Evolutionary conservation across 2,113 vertebrate genomes (phyloP).

Genomic region (Clarias magur): DNA sequence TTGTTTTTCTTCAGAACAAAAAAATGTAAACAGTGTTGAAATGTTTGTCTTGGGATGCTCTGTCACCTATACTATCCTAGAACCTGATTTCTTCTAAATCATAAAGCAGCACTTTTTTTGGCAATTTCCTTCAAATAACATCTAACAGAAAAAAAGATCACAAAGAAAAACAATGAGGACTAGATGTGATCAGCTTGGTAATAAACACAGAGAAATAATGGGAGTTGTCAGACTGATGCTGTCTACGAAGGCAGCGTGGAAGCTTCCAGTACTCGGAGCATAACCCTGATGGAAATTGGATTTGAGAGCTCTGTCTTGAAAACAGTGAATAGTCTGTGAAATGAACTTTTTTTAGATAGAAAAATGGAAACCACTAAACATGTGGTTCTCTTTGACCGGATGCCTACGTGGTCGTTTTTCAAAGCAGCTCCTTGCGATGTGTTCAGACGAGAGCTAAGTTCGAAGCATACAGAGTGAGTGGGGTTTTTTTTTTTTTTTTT

Average conservation of each 20-base stretch:
- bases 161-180: constrained; percentile 56
- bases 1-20: background rate
- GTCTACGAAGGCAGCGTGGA: constrained; percentile 53
- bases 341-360: constrained; percentile 44
- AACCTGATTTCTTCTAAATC: constrained; percentile 49
- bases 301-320: constrained; percentile 59
- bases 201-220: constrained; percentile 65
- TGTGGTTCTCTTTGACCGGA: constrained; percentile 39
- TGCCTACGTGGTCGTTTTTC: constrained; percentile 42
- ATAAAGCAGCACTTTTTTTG: constrained; percentile 51
- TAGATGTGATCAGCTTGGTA: constrained; percentile 61
- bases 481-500: too few species aligned
- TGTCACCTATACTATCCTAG: constrained; percentile 22
- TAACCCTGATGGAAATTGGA: constrained; percentile 65
- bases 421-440: constrained; percentile 28
- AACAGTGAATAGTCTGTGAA: constrained; percentile 59
- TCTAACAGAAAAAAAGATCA: constrained; percentile 47
- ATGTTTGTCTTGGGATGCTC: background rate
- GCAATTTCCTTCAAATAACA: constrained; percentile 53
- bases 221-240: constrained; percentile 59
- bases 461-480: constrained; percentile 2
- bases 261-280: constrained; percentile 50
- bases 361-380: constrained; percentile 56
- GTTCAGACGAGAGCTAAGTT: constrained; percentile 26
- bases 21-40: background rate